Evolutionary conservation across 2,113 vertebrate species (phyloP).

Genomic region (Bothrops jararaca): DNA sequence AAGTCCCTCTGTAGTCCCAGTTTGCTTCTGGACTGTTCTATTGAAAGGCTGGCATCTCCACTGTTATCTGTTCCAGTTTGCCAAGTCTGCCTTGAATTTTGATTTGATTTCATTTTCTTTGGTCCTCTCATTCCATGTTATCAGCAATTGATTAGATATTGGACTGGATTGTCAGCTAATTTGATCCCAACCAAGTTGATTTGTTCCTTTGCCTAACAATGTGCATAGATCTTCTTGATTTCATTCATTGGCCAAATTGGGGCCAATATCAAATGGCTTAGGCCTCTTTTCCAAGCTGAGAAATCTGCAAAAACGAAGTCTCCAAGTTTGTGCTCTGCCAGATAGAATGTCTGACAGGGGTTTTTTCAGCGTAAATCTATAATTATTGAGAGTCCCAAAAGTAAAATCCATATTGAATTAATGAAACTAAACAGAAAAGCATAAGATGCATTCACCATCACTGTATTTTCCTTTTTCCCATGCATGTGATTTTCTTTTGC

Average conservation of each 20-base stretch:
- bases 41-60: neutral
- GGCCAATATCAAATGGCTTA: neutral
- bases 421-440: neutral
- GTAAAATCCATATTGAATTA: neutral
- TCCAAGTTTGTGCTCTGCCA: neutral
- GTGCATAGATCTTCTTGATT: neutral
- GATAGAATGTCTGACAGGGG: neutral
- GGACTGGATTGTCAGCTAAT: neutral
- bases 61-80: neutral
- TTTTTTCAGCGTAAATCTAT: neutral
- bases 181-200: neutral
- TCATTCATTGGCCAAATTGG: neutral
- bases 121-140: neutral
- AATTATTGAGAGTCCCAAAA: neutral
- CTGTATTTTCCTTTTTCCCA: neutral
- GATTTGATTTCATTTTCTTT: neutral
- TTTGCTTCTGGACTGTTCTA: neutral
- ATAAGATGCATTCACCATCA: neutral
- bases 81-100: neutral
- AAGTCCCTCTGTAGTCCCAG: neutral
- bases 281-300: neutral
- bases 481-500: constrained; percentile 19
- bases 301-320: neutral
- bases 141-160: neutral
- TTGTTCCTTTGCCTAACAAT: neutral